Base-by-base conservation (phyloP, 2,888 invertebrate genomes). In the Trichogramma dendrolimi region DNA sequence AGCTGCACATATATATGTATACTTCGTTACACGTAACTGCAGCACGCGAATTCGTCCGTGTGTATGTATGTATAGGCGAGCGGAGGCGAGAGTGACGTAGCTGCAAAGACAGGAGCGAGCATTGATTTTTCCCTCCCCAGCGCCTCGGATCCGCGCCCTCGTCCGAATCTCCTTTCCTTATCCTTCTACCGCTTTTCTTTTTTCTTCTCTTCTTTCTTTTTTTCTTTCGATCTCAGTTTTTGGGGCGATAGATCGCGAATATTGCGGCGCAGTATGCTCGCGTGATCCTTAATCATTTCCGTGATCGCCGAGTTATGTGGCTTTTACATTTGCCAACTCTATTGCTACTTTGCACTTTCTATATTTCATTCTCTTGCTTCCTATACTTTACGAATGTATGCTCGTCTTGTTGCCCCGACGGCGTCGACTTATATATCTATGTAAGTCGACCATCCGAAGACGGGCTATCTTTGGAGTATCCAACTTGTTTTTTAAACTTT, bases 61-160 rank as follows among this genome's bases (percentile, higher is more conserved):
- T 11, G 38, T 27, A n/a, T 47, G 10, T 27, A 8, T 48, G 48
- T 52, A 42, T 10, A 11, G 38, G 11, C 4, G 14, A 4, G 27
- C 3, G 27, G 27, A 27, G 27, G 27, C 27, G 27, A 27, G 27
- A 27, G 27, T 27, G 27, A 27, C 27, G 27, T 27, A 65, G 69
- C 70, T 58, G 42, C 61, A 60, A 62, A 71, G 73, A 72, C 70
- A 71, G 52, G 54, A 55, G 38, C 54, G 59, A 38, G 51, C 61
- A 73, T 72, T 73, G 71, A 71, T 74, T 71, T 72, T 71, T 70
- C 62, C 68, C 66, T 46, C 53, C 14, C 48, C 11, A 48, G 27
- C 58, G 55, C 54, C 63, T 61, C 65, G 67, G 68, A 67, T 68
- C 66, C 64, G 66, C 60, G 64, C 67, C 65, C 64, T 64, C 66